Evolutionary conservation across 2,113 vertebrate genomes (phyloP).

Genomic region (Neolamprologus kungweensis): DNA sequence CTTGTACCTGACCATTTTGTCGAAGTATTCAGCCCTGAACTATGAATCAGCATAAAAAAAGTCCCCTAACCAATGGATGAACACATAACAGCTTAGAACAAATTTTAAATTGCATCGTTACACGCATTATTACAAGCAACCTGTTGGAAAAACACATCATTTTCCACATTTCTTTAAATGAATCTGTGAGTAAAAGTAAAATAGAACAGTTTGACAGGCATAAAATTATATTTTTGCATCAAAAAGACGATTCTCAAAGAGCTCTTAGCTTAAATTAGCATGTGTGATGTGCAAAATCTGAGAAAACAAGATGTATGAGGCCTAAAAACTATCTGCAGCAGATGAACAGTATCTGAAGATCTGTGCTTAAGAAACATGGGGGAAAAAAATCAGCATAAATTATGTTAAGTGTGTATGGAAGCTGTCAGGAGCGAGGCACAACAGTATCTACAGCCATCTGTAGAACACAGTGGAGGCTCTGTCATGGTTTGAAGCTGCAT

Average conservation of each 20-base stretch:
- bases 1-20: not conserved
- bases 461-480: not conserved
- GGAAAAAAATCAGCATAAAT: rapidly evolving
- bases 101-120: not conserved
- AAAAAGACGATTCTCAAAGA: rapidly evolving
- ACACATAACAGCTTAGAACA: not conserved
- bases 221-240: not conserved
- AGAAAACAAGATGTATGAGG: not conserved
- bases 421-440: not conserved
- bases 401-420: not conserved
- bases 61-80: not conserved
- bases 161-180: not conserved
- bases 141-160: not conserved
- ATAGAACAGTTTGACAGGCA: not conserved
- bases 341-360: not conserved
- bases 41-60: not conserved
- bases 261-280: not conserved
- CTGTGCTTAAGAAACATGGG: not conserved
- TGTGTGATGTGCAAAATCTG: rapidly evolving
- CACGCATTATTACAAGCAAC: not conserved
- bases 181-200: not conserved
- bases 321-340: not conserved
- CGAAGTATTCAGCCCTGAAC: not conserved
- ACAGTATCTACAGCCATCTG: not conserved
- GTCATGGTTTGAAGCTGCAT: not conserved